Conservation (phyloP, 1,140 invertebrate genomes). For the Temnothorax curvispinosus region DNA sequence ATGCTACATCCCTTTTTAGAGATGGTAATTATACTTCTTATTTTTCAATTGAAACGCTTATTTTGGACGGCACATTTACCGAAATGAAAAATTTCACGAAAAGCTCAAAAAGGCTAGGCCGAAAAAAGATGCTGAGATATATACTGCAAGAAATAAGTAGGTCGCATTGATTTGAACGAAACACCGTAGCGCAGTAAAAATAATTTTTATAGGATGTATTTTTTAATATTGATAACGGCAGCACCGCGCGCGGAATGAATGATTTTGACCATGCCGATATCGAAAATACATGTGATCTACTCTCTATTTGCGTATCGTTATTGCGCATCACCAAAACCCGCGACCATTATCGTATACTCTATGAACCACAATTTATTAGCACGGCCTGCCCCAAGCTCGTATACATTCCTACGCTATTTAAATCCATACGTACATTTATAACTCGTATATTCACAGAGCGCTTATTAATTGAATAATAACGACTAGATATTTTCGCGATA, state of each 20-base stretch:
- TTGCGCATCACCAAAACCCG: constrained; percentile 20
- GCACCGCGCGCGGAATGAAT: constrained; percentile 1
- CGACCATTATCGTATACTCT: constrained; percentile 24
- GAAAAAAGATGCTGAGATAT: not conserved
- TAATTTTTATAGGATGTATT: constrained; percentile 5
- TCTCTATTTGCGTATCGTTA: constrained; percentile 48
- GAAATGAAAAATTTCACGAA: not conserved
- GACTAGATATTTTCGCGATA: constrained; percentile 32
- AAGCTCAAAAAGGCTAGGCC: not conserved
- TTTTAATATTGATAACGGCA: constrained; percentile 10
- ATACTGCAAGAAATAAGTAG: not conserved
- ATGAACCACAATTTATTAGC: constrained; percentile 47
- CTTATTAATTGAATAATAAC: constrained; percentile 56
- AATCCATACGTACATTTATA: constrained; percentile 8
- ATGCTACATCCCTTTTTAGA: not conserved
- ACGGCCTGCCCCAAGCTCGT: not conserved
- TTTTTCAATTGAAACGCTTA: not conserved
- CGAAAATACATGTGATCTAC: not conserved
- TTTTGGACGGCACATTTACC: not conserved
- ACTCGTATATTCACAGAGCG: not conserved
- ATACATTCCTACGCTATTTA: constrained; percentile 41
- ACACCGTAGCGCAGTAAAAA: not conserved
- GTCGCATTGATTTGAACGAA: not conserved
- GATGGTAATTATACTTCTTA: not conserved
- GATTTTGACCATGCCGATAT: not conserved